phyloP scores from a whole-genome alignment of 2,888 invertebrate genomes.

The Patella pellucida region DNA sequence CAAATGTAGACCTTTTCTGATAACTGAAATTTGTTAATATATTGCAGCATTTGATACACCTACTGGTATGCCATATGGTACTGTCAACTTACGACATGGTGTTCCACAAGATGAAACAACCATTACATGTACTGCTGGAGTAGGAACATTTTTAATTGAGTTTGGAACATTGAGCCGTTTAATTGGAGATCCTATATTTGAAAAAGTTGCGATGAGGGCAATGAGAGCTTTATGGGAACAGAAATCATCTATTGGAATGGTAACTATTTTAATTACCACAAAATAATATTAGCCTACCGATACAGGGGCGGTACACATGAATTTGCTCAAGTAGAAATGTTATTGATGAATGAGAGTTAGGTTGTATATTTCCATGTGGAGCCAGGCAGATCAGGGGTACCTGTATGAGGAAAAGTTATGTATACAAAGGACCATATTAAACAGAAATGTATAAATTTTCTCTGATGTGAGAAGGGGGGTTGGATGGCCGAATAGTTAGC shows the following conservation, averaged over 20 bases:
- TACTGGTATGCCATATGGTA: constrained; percentile 96
- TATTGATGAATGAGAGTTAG: no score
- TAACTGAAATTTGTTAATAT: neutral
- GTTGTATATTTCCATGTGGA: no score
- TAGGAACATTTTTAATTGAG: constrained; percentile 96
- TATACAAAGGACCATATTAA: no score
- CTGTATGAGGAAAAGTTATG: no score
- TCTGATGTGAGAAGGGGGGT: no score
- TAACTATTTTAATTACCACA: constrained; percentile 37
- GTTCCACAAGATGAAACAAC: constrained; percentile 95
- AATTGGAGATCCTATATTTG: constrained; percentile 89
- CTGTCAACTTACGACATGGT: constrained; percentile 91
- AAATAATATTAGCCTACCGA: no score
- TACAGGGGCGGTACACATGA: no score
- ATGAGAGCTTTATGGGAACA: constrained; percentile 88
- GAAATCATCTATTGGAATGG: constrained; percentile 82
- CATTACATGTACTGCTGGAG: constrained; percentile 97
- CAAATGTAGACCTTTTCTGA: neutral
- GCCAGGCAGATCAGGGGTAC: no score
- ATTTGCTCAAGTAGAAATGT: no score
- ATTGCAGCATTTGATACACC: constrained; percentile 72
- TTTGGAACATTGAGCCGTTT: constrained; percentile 94
- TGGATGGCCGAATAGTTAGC: no score
- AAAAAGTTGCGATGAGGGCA: constrained; percentile 91
- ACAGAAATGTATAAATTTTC: no score